Evolutionary conservation across 2,888 invertebrate species (phyloP), one percentile per base, ranked within the genome.

Genomic region (Cinara cedri): DNA sequence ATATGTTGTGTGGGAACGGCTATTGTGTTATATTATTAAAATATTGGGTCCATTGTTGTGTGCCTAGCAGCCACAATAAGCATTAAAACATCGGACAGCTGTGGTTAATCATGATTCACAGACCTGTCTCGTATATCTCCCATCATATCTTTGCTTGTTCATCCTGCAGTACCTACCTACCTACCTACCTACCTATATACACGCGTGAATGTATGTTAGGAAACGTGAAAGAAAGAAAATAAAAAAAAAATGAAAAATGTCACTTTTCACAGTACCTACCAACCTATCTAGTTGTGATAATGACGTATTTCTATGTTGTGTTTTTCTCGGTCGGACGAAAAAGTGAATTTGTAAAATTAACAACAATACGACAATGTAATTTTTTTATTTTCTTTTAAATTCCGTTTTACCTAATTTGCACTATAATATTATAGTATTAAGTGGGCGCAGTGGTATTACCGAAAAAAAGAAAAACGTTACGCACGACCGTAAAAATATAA

Each of bases 61-160:
- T 66, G 76, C 76, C 76, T 76, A 76, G 76, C 65, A 66, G 66
- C 76, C 76, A 76, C 76, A 76, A 76, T 76, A 68, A 55, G 66
- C 76, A 76, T 76, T 76, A 76, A 76, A 76, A 76, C 46, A 68
- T 76, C 76, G 14, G 76, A 76, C 76, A 76, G 76, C 76, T 76
- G 76, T 76, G 76, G 57, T 76, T 76, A 76, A 76, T 76, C 76
- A 76, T 76, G 76, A 76, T 76, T 66, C 76, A 76, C 76, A 76
- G 19, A 66, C 76, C 66, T 54, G 76, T 68, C 76, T 57, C 21
- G 55, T 55, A 76, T 76, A 76, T 76, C 76, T 76, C 57, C 51
- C 46, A 68, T 76, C 76, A 57, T 76, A 76, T 76, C 76, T 76
- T 68, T 34, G 54, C 65, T 66, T 55, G 76, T 68, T 66, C 66